phyloP scores from a whole-genome alignment of 2,113 vertebrate species.

The Serilophus lunatus region DNA sequence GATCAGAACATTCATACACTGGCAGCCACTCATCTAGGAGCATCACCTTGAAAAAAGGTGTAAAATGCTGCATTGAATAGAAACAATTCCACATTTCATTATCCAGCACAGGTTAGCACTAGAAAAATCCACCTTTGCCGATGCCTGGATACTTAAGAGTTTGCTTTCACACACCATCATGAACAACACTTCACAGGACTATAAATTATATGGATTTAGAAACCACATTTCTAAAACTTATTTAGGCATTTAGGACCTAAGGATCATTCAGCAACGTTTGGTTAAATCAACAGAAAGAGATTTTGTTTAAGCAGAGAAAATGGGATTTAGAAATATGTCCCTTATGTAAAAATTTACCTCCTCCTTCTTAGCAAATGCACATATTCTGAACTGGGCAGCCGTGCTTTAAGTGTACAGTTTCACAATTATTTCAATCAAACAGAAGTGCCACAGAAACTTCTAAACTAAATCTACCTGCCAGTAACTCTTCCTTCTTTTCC shows the following conservation, averaged over 20 bases:
- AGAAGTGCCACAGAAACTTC: background rate
- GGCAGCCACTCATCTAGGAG: background rate
- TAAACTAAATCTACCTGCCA: background rate
- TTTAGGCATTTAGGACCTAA: background rate
- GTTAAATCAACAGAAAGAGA: background rate
- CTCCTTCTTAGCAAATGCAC: background rate
- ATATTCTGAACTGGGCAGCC: background rate
- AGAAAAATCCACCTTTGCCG: background rate
- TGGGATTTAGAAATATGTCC: background rate
- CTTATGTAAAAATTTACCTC: background rate
- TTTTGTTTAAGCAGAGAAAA: background rate
- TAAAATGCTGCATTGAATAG: background rate
- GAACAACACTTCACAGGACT: background rate
- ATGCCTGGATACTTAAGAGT: background rate
- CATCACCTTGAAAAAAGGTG: background rate
- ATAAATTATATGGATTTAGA: background rate
- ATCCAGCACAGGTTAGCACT: background rate
- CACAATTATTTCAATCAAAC: background rate
- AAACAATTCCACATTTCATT: background rate
- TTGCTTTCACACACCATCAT: background rate
- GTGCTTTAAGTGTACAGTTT: background rate
- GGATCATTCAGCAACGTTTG: background rate
- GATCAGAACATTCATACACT: background rate
- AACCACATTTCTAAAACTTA: background rate
- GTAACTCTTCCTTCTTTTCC: background rate